Percentiles rank a stretch among this genome's conserved stretches.
Conservation (phyloP, 2,888 invertebrate genomes). For the Tinea semifulvella region DNA sequence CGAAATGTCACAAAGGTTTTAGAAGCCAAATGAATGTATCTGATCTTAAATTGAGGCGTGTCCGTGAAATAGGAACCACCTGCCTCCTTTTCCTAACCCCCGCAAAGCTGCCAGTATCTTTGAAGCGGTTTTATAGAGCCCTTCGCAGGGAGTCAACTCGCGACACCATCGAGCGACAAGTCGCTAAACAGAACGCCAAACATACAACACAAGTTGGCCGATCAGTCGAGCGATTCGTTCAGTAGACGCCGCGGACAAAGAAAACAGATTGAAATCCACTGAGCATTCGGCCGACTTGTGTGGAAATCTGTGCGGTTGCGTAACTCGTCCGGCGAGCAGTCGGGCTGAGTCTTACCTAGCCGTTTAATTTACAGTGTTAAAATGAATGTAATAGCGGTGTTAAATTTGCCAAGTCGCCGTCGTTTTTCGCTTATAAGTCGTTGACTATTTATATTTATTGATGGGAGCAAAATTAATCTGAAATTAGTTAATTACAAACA, state of each 20-base stretch:
- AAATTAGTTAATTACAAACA: too few species aligned
- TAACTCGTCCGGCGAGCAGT: conserved; percentile 31
- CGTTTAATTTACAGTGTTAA: conserved; percentile 58
- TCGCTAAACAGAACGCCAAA: conserved; percentile 21
- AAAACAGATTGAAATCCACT: conserved; percentile 49
- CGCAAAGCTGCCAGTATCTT: conserved; percentile 32
- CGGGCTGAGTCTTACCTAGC: conserved; percentile 33
- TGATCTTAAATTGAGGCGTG: conserved; percentile 38
- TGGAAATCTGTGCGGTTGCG: conserved; percentile 23
- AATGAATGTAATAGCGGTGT: conserved; percentile 55
- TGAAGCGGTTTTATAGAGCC: conserved; percentile 29
- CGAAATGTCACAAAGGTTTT: not conserved
- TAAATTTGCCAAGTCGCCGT: conserved; percentile 47
- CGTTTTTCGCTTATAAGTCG: conserved; percentile 22
- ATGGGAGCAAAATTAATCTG: too few species aligned
- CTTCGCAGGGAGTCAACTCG: conserved; percentile 34
- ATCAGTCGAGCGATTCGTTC: conserved; percentile 17
- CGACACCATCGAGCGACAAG: conserved; percentile 23
- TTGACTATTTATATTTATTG: too few species aligned
- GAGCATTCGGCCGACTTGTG: conserved; percentile 25
- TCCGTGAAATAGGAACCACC: conserved; percentile 27
- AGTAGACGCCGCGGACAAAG: conserved; percentile 43
- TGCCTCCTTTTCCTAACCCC: conserved; percentile 19
- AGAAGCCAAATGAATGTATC: conserved; percentile 4
- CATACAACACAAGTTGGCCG: conserved; percentile 29